Evolutionary conservation across 1,140 invertebrate species (phyloP).

Genomic region (Helicoverpa zea): DNA sequence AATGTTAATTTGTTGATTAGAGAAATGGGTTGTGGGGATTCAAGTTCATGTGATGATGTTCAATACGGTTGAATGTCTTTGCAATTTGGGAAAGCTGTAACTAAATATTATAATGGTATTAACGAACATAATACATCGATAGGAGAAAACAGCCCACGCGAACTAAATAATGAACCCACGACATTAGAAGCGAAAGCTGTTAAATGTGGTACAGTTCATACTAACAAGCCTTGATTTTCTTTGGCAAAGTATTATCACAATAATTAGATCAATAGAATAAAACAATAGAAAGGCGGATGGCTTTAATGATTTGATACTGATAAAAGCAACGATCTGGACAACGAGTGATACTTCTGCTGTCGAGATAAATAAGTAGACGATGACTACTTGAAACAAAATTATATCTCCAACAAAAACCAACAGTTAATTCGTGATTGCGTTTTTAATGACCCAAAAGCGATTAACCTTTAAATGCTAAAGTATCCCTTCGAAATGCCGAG

Average conservation of each 20-base stretch:
- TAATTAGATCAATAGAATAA: neutral
- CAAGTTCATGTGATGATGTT: neutral
- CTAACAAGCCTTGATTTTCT: constrained; percentile 13
- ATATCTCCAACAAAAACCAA: constrained; percentile 22
- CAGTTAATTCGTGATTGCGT: constrained; percentile 40
- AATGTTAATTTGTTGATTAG: constrained; percentile 32
- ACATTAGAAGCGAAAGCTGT: neutral
- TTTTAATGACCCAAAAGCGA: constrained; percentile 44
- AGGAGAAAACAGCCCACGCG: neutral
- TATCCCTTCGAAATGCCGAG: constrained; percentile 50
- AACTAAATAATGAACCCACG: neutral
- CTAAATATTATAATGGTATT: neutral
- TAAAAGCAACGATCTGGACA: neutral
- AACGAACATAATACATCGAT: neutral
- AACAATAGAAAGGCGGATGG: neutral
- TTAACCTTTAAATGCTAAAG: constrained; percentile 61
- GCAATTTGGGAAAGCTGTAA: neutral
- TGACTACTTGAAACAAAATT: constrained; percentile 20
- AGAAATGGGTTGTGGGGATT: constrained; percentile 36
- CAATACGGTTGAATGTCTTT: neutral
- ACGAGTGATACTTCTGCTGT: neutral
- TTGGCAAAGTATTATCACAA: neutral
- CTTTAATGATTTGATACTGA: neutral
- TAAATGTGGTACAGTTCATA: neutral
- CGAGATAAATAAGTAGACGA: neutral